Evolutionary conservation across 2,113 vertebrate genomes (phyloP).

Genomic region (Burhinus bistriatus): DNA sequence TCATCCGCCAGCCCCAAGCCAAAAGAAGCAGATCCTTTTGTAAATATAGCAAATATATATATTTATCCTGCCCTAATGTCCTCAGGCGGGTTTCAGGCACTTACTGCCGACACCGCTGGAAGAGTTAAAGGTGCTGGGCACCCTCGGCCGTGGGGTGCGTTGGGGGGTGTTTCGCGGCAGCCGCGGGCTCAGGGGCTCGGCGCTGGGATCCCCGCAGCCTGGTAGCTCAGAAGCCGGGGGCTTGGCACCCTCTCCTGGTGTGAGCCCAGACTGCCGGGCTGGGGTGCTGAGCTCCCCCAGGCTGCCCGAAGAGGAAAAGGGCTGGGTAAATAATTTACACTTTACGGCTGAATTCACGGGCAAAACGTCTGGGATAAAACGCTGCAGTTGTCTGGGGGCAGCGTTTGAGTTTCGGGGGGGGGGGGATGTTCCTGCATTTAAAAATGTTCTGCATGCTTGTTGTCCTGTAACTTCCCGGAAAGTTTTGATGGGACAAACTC

Average conservation of each 20-base stretch:
- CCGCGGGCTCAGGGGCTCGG: rapidly evolving
- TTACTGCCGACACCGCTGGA: neutral
- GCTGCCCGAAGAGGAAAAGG: neutral
- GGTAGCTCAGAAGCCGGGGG: neutral
- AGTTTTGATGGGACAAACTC: neutral
- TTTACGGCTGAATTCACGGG: rapidly evolving
- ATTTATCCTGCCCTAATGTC: neutral
- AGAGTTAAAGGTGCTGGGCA: neutral
- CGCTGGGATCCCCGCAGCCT: neutral
- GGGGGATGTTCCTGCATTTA: neutral
- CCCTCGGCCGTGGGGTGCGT: neutral
- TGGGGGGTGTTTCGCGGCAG: neutral
- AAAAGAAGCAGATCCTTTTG: neutral
- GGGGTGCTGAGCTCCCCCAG: neutral
- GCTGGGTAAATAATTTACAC: rapidly evolving
- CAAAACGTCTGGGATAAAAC: neutral
- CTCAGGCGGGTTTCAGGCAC: neutral
- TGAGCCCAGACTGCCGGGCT: neutral
- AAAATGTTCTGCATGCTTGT: neutral
- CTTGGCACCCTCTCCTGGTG: conserved; percentile 54
- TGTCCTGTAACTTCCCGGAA: neutral
- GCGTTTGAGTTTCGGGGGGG: rapidly evolving
- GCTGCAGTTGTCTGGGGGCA: rapidly evolving
- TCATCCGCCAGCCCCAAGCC: neutral
- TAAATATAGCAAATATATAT: neutral